Evolutionary conservation across 2,113 vertebrate species (phyloP).

Genomic region (Gasterosteus aculeatus): DNA sequence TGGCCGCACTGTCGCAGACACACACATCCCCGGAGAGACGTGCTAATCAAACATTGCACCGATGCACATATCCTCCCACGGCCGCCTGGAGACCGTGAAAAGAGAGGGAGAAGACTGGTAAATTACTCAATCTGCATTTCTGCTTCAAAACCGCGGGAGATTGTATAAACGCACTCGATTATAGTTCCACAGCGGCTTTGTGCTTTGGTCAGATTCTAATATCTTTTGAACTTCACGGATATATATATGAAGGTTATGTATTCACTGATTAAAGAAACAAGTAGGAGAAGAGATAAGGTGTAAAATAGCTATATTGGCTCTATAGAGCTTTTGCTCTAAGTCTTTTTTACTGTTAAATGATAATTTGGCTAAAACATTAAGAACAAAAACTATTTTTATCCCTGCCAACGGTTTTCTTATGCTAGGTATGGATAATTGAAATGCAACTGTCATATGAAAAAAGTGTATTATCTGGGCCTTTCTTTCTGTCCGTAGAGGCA

Average conservation of each 20-base stretch:
- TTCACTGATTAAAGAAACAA: neutral
- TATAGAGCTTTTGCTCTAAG: neutral
- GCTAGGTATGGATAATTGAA: neutral
- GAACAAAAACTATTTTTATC: neutral
- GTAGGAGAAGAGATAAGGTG: neutral
- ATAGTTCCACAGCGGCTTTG: constrained; percentile 49
- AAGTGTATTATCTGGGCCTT: neutral
- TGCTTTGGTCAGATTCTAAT: neutral
- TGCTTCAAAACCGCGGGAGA: constrained; percentile 37
- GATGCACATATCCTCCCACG: constrained; percentile 39
- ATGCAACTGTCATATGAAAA: neutral
- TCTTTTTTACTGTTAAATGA: neutral
- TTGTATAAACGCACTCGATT: constrained; percentile 45
- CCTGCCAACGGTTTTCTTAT: neutral
- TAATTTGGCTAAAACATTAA: neutral
- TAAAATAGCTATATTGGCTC: neutral
- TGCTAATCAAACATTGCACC: constrained; percentile 67
- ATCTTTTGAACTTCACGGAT: neutral
- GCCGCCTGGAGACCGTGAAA: constrained; percentile 15
- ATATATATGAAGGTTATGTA: constrained; percentile 22
- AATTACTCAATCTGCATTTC: constrained; percentile 48
- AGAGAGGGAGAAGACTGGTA: constrained; percentile 15
- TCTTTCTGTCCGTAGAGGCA: neutral
- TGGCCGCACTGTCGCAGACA: constrained; percentile 50
- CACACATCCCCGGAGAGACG: constrained; percentile 53